Evolutionary conservation across 2,113 vertebrate species (phyloP).

Genomic region (Vidua chalybeata): DNA sequence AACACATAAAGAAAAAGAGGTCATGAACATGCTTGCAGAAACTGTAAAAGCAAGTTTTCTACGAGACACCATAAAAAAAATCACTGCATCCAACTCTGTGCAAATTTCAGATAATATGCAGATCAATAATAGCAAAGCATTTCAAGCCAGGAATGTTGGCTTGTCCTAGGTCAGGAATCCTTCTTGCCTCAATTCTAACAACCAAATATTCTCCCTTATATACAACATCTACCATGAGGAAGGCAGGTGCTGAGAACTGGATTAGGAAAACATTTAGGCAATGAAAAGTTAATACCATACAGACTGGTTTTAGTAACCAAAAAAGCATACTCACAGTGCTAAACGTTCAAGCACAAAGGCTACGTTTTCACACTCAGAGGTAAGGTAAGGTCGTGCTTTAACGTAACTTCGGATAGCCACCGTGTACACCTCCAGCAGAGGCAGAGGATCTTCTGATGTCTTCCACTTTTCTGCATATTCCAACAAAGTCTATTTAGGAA

Average conservation of each 20-base stretch:
- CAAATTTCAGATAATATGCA: background rate
- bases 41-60: background rate
- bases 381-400: conserved; percentile 85
- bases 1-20: background rate
- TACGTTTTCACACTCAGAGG: conserved; percentile 89
- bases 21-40: background rate
- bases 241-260: background rate
- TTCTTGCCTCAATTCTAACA: background rate
- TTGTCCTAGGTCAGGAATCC: background rate
- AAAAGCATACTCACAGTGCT: conserved; percentile 86
- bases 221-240: background rate
- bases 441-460: conserved; percentile 87
- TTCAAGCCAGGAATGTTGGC: background rate
- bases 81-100: background rate
- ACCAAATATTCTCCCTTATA: background rate
- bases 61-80: background rate
- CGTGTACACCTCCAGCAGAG: conserved; percentile 89
- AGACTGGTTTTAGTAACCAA: background rate
- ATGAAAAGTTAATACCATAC: background rate
- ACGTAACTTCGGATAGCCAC: conserved; percentile 89
- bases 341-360: conserved; percentile 90
- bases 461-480: conserved; percentile 91
- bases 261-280: background rate
- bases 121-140: background rate
- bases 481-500: conserved; percentile 84